Percentiles rank a stretch among this genome's conserved stretches.
These are phyloP conservation scores for Iphiclides podalirius DNA, from an alignment of 2,888 invertebrate species.

Conservation along the genomic window DNA sequence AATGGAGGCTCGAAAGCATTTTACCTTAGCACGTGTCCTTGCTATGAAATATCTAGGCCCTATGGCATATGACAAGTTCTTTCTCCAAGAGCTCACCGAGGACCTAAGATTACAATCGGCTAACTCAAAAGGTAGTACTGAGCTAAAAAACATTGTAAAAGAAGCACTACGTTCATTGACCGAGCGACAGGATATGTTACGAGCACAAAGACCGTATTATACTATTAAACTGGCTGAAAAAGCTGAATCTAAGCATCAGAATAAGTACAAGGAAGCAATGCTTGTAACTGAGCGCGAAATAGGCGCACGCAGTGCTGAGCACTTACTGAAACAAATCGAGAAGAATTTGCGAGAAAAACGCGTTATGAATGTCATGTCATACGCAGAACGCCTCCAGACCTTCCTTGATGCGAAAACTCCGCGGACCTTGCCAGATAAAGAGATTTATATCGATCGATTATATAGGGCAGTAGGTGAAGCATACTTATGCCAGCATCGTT, in stretches of 20 bases:
- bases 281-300: conserved; percentile 60
- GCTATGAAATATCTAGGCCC: conserved; percentile 74
- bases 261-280: conserved; percentile 56
- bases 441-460: conserved; percentile 60
- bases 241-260: conserved; percentile 63
- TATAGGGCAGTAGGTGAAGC: conserved; percentile 69
- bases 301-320: conserved; percentile 59
- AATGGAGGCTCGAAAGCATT: conserved; percentile 61
- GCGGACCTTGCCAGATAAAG: conserved; percentile 65
- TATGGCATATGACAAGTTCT: conserved; percentile 74
- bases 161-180: conserved; percentile 59
- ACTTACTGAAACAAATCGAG: conserved; percentile 55
- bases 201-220: conserved; percentile 68
- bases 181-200: conserved; percentile 68
- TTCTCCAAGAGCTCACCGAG: conserved; percentile 54
- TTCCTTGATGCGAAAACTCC: conserved; percentile 65
- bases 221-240: conserved; percentile 65
- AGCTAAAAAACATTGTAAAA: conserved; percentile 46
- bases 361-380: conserved; percentile 61
- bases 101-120: conserved; percentile 62
- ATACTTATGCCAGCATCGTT: conserved; percentile 60
- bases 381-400: conserved; percentile 69
- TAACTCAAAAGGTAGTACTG: conserved; percentile 53
- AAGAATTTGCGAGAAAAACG: conserved; percentile 54
- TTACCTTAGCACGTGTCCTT: conserved; percentile 61